Base-by-base conservation (phyloP, 92 coral and sea anemone genomes). In the Isaurus tuberculatus region DNA sequence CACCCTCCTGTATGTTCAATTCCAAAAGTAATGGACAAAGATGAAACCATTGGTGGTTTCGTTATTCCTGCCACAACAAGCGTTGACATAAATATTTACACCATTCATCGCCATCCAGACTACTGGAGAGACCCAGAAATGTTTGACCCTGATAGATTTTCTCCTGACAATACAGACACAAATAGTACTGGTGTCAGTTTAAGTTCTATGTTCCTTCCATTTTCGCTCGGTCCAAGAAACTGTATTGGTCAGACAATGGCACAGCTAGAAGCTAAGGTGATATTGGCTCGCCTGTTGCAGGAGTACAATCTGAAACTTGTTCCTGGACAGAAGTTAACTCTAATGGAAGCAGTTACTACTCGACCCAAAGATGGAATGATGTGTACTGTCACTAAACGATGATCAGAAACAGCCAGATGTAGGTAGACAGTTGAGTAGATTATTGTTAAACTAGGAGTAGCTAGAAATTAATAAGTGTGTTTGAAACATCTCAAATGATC, bases 211-310 rank as follows among this genome's bases (percentile, higher is more conserved):
- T 92, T 79, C 72, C 84, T 82, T 31, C 98, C 98, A 2, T 95
- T 95, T 73, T 90, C 97, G 26, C 49, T 90, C 20, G 98, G 98
- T 11, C 98, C 95, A 4, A 91, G 94, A 19, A 91, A 91, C 15
- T 95, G 98, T 55, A 93, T 95, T 34, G 98, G 98, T 14, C 97
- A 95, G 70, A 94, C 98, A 2, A 83, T 95, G 65, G 98, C 98
- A 46, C 89, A 90, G 87, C 86, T 95, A 80, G 98, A 95, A 73
- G 97, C 98, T 4, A 92, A 91, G 53, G 92, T 95, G 34, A 75
- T 95, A 0, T 85, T 95, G 91, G 95, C 98, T 17, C 78, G 92
- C 29, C 70, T 95, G 70, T 84, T 95, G 65, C 94, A 89, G 73
- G 88, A 93, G 67, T 95, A 88, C 83, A 87, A 90, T 79, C 80